Evolutionary conservation across 2,888 invertebrate genomes (phyloP).

Genomic region (Acleris holmiana): DNA sequence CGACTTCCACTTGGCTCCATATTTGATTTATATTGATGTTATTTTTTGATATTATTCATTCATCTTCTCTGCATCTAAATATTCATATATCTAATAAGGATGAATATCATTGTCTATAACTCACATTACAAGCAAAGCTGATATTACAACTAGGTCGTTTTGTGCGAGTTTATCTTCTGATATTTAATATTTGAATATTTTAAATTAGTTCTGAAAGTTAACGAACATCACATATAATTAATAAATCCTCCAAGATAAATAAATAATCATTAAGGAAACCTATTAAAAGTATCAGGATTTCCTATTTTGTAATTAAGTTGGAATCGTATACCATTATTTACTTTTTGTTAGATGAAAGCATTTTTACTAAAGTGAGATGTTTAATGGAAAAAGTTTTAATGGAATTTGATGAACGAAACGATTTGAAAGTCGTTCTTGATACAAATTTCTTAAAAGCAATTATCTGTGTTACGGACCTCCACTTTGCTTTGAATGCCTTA

Average conservation of each 20-base stretch:
- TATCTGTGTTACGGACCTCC: constrained; percentile 53
- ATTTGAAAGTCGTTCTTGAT: constrained; percentile 54
- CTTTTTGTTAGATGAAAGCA: constrained; percentile 65
- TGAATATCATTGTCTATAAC: too few species aligned
- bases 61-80: too few species aligned
- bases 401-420: constrained; percentile 74
- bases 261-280: constrained; percentile 44
- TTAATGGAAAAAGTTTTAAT: constrained; percentile 82
- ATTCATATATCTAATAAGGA: too few species aligned
- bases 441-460: constrained; percentile 66
- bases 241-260: constrained; percentile 40
- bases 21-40: too few species aligned
- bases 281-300: constrained; percentile 49
- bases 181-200: too few species aligned
- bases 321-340: constrained; percentile 64
- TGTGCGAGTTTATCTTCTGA: too few species aligned
- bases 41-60: too few species aligned
- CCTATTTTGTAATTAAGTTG: constrained; percentile 57
- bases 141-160: too few species aligned
- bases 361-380: constrained; percentile 72
- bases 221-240: too few species aligned
- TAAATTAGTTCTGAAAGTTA: too few species aligned
- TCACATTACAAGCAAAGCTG: too few species aligned
- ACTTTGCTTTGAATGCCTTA: constrained; percentile 52
- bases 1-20: too few species aligned